Conservation (phyloP, 2,113 vertebrate species). For the Rhinoptilus africanus region DNA sequence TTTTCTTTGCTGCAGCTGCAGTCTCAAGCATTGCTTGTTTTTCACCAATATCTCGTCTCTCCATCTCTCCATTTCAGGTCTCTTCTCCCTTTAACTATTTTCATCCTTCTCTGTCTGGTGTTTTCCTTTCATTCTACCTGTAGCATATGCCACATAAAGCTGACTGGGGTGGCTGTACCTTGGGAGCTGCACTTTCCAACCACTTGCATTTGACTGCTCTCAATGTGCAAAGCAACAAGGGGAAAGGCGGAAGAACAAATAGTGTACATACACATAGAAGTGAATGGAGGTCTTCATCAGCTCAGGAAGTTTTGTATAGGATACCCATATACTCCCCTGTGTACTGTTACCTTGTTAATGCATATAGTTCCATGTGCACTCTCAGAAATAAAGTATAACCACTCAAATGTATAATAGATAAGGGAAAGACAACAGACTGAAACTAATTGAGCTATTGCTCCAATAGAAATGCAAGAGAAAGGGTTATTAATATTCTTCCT, state of each 20-base stretch:
- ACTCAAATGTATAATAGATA: conserved; percentile 28
- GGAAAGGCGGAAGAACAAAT: neutral
- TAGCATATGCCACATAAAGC: neutral
- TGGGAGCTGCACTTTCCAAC: neutral
- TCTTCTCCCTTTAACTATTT: neutral
- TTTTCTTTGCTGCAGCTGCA: neutral
- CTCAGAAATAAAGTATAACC: neutral
- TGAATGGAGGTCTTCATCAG: neutral
- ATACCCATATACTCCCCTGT: neutral
- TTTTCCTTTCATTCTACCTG: neutral
- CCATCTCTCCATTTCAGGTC: neutral
- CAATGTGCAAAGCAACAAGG: fast-evolving
- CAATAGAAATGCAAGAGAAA: neutral
- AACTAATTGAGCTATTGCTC: conserved; percentile 44
- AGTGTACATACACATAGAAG: neutral
- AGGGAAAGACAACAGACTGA: conserved; percentile 32
- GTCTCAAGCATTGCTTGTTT: fast-evolving
- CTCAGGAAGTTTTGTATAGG: neutral
- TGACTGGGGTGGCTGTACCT: neutral
- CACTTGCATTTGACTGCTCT: neutral
- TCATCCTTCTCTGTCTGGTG: too few relatives aligned
- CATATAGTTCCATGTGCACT: neutral
- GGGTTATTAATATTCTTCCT: conserved; percentile 44
- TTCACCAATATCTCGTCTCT: fast-evolving
- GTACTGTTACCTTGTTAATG: neutral